Evolutionary conservation across 2,888 invertebrate species (phyloP), one percentile per base, ranked within the genome.

Genomic region (Papilio demoleus): DNA sequence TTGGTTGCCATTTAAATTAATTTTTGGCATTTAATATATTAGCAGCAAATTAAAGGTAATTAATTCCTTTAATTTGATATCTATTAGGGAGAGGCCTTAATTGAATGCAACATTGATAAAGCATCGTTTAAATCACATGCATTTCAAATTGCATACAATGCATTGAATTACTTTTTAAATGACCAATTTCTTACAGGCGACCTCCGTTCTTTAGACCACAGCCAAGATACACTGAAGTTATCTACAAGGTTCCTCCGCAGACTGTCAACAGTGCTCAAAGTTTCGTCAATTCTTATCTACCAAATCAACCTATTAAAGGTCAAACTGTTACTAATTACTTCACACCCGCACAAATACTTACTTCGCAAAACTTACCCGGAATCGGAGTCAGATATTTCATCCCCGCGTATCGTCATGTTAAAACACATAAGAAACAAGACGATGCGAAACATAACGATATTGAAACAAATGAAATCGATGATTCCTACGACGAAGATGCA

Each of bases 271-370:
- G 82, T 66, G 92, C 87, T 0, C 89, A 91, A 76, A 82, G 85
- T 4, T 92, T 93, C 72, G 92, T 87, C 74, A 91, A 87, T 78
- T 81, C 88, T 0, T 93, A 93, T 75, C 75, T 81, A 42, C 89
- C 90, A 1, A 77, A 70, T 36, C 80, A 80, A 71, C 79, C 84
- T 4, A 75, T 82, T 11, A 78, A 80, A 56, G 82, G 79, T 11
- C 71, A 79, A 67, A 76, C 83, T 3, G 70, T 78, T 0, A 72
- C 71, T n/a, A 76, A 82, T 71, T 86, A 84, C 76, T 84, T 88
- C 71, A 85, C 81, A 6, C 85, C 84, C 68, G 75, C 83, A 0
- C 86, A 88, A 72, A 75, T 88, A 56, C 80, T 92, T 0, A 85
- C 90, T 71, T 87, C 89, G 3, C 91, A 90, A 74, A 85, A 76